Conservation (phyloP, 2,797 vertebrate genomes). For the Neostethus bicornis region DNA sequence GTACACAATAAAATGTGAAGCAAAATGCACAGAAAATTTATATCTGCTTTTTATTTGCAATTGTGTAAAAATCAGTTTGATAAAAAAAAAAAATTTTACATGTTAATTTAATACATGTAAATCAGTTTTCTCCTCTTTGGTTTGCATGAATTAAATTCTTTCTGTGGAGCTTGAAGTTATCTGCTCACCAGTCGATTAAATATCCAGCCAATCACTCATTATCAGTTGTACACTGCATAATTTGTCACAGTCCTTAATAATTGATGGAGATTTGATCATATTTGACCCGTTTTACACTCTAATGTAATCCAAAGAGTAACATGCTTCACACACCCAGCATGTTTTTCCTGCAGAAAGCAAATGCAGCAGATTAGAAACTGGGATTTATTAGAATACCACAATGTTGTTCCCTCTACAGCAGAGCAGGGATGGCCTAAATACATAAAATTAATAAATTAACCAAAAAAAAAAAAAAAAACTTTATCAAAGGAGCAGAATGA, state of each 20-base stretch:
- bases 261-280: neutral
- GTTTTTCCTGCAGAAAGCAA: neutral
- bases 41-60: slow-evolving; percentile 1
- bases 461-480: neutral
- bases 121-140: no score
- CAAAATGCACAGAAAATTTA: slow-evolving; percentile 11
- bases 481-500: no score
- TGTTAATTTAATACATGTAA: no score
- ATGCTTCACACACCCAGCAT: neutral
- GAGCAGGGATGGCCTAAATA: neutral
- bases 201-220: neutral
- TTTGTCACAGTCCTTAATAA: neutral
- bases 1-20: slow-evolving; percentile 22
- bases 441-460: neutral
- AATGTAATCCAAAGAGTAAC: neutral
- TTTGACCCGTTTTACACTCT: slow-evolving; percentile 1
- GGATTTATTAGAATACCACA: neutral
- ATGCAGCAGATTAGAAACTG: neutral
- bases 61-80: no score
- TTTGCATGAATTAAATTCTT: no score
- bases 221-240: neutral
- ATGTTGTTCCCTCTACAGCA: neutral
- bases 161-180: no score
- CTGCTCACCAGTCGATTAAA: no score
- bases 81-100: no score